A percentile compares a stretch with the other conserved stretches of the same genome.
Conservation (phyloP, 2,113 vertebrate genomes). For the Ptilonorhynchus violaceus region DNA sequence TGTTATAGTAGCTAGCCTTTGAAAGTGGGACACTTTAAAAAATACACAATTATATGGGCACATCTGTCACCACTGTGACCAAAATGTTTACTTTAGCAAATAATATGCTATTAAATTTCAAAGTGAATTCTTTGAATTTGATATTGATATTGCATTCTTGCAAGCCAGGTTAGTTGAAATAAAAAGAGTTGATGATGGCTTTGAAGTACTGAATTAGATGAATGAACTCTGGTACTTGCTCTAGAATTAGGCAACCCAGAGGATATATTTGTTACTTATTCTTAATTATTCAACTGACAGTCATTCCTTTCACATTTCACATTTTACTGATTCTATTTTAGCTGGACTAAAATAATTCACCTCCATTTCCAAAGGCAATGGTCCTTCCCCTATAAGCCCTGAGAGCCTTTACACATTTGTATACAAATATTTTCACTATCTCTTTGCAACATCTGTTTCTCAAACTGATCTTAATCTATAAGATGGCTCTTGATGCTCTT, state of each 20-base stretch:
- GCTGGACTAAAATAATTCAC: background rate
- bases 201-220: conserved; percentile 80
- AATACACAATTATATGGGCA: background rate
- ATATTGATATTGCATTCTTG: conserved; percentile 72
- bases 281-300: conserved; percentile 48
- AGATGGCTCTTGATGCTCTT: background rate
- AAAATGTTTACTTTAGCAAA: conserved; percentile 75
- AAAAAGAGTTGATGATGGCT: conserved; percentile 70
- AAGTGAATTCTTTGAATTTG: conserved; percentile 71
- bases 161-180: conserved; percentile 60
- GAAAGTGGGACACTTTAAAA: conserved; percentile 6
- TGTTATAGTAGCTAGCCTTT: background rate
- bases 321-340: conserved; percentile 30
- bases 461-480: background rate
- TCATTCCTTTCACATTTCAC: conserved; percentile 54
- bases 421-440: conserved; percentile 1
- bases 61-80: conserved; percentile 40
- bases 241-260: conserved; percentile 28
- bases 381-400: background rate
- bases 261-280: conserved; percentile 38
- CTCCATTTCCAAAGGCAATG: background rate
- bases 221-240: conserved; percentile 62
- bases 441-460: background rate
- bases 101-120: conserved; percentile 77
- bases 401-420: background rate